A percentile compares a stretch with the other conserved stretches of the same genome.
These are phyloP conservation scores for Microcebus murinus DNA, from an alignment of 2,113 vertebrate genomes.

Conservation along the genomic window DNA sequence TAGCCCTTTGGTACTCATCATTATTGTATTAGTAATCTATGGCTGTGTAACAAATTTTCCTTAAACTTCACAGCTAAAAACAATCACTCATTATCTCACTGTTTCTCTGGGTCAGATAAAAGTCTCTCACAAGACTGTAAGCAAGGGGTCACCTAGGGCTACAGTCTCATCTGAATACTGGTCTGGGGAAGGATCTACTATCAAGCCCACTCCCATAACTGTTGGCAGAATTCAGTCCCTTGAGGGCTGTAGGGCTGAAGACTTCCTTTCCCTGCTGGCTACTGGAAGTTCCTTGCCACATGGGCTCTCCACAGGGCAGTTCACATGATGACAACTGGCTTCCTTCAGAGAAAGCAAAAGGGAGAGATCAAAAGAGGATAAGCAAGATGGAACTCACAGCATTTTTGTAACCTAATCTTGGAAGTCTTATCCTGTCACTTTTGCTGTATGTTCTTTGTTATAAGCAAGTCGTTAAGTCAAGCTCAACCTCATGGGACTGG, in stretches of 20 bases:
- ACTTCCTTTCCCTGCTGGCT: neutral
- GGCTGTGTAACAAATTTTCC: neutral
- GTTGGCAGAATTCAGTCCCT: neutral
- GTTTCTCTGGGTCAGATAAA: neutral
- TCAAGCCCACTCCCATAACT: neutral
- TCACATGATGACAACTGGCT: neutral
- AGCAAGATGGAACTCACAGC: neutral
- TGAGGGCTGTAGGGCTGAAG: neutral
- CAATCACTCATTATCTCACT: neutral
- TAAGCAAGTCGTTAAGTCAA: neutral
- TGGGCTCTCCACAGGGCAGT: neutral
- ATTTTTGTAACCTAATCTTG: neutral
- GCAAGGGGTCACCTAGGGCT: neutral
- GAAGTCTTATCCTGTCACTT: neutral
- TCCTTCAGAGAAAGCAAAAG: neutral
- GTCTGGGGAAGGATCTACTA: neutral
- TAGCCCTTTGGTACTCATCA: neutral
- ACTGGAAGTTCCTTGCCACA: neutral
- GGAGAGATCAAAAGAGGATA: neutral
- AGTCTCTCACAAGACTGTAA: neutral
- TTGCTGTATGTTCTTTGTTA: neutral
- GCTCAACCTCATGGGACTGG: neutral
- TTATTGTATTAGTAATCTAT: neutral
- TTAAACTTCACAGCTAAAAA: neutral
- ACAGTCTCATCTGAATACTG: neutral